phyloP scores from a whole-genome alignment of 2,113 vertebrate genomes.

The Alectura lathami region DNA sequence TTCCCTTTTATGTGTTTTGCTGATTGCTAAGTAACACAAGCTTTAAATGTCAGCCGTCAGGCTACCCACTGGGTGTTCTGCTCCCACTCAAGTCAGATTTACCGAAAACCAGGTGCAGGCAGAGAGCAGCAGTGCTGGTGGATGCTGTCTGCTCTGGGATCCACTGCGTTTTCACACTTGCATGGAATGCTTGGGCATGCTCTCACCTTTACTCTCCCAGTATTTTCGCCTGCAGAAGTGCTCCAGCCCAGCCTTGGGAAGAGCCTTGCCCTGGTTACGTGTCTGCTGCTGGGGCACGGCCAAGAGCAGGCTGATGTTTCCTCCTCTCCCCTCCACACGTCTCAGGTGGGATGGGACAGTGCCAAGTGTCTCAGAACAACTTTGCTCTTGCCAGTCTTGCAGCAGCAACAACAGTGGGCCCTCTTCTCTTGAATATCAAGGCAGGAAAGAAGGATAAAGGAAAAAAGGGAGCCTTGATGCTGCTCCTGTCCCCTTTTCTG shows the following conservation, averaged over 20 bases:
- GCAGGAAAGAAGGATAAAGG: neutral
- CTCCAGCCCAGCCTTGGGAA: neutral
- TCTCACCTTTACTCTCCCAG: neutral
- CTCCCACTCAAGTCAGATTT: neutral
- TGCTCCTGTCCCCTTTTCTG: neutral
- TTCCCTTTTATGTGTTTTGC: neutral
- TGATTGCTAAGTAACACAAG: neutral
- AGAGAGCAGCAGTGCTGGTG: neutral
- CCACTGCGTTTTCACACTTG: rapidly evolving
- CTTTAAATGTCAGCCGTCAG: slow-evolving; percentile 18
- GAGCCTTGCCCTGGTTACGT: neutral
- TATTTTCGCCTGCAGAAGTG: rapidly evolving
- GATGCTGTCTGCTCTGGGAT: neutral
- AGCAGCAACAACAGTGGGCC: rapidly evolving
- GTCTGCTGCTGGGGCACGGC: neutral
- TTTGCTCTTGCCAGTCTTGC: neutral
- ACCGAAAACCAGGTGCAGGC: neutral
- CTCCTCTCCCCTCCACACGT: neutral
- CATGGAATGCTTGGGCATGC: neutral
- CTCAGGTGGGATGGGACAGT: neutral
- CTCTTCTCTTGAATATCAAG: neutral
- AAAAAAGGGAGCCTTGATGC: neutral
- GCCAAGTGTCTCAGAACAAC: neutral
- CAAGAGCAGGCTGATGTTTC: neutral
- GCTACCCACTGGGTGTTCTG: neutral